Evolutionary conservation across 1,140 invertebrate species (phyloP).

Genomic region (Acromyrmex heyeri): DNA sequence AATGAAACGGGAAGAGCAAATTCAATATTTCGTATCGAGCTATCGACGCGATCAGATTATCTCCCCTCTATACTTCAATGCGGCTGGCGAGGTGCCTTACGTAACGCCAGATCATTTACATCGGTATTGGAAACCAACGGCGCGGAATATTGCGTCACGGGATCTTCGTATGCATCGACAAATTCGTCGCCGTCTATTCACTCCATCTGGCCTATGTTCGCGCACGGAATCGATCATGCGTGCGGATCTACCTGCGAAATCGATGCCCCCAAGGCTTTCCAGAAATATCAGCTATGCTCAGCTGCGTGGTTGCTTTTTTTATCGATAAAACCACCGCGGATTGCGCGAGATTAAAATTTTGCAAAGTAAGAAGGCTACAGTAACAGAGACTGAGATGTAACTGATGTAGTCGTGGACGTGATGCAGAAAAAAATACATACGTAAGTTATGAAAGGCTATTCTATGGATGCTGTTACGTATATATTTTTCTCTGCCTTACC

Average conservation of each 20-base stretch:
- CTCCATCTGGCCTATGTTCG: background rate
- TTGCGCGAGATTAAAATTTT: constrained; percentile 68
- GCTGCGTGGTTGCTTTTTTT: constrained; percentile 47
- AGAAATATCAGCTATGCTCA: constrained; percentile 45
- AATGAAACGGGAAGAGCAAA: background rate
- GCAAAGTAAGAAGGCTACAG: constrained; percentile 1
- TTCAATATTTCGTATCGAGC: background rate
- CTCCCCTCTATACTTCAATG: background rate
- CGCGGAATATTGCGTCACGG: constrained; percentile 15
- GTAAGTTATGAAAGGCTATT: no score
- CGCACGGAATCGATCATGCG: constrained; percentile 59
- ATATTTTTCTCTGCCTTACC: no score
- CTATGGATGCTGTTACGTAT: no score
- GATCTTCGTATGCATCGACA: constrained; percentile 14
- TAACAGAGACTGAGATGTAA: no score
- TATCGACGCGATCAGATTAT: constrained; percentile 13
- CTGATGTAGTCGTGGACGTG: no score
- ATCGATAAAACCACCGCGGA: constrained; percentile 67
- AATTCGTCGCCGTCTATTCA: constrained; percentile 27
- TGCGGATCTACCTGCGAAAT: constrained; percentile 31
- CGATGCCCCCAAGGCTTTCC: constrained; percentile 35
- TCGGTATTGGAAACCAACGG: constrained; percentile 20
- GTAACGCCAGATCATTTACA: constrained; percentile 50
- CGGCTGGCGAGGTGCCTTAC: constrained; percentile 1
- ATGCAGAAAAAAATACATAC: no score